These are phyloP conservation scores for Magallana ariakensis DNA, from an alignment of 1,140 invertebrate species.

Conservation along the genomic window DNA sequence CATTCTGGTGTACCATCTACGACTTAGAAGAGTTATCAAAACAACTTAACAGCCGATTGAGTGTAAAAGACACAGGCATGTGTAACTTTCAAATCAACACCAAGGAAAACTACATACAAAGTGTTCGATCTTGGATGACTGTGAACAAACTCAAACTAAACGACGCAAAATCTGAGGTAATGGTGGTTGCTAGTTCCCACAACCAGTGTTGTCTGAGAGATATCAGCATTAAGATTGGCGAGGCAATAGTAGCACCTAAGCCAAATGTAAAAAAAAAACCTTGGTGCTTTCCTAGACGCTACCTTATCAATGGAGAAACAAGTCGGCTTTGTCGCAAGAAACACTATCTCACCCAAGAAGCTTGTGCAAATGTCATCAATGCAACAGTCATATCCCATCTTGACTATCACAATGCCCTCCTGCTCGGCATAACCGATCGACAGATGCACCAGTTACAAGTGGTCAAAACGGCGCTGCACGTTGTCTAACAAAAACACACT, in stretches of 20 bases:
- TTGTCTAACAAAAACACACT: background rate
- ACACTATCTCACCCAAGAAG: background rate
- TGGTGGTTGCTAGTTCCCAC: background rate
- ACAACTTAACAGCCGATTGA: background rate
- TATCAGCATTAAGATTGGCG: background rate
- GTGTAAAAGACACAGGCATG: background rate
- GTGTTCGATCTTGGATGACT: background rate
- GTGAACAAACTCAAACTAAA: background rate
- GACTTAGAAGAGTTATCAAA: background rate
- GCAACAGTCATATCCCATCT: background rate
- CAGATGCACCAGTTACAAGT: too few species aligned
- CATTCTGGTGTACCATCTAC: background rate
- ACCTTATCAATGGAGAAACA: background rate
- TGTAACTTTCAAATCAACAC: background rate
- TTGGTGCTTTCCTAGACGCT: background rate
- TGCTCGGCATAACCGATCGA: background rate
- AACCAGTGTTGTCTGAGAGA: background rate
- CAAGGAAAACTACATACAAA: background rate
- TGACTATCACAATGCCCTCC: background rate
- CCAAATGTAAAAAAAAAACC: background rate
- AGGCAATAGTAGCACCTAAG: background rate
- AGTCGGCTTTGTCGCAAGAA: background rate
- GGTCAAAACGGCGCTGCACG: background rate
- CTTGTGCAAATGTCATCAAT: background rate
- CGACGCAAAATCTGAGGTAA: background rate